phyloP scores from a whole-genome alignment of 2,113 vertebrate species.

The Rhagologus leucostigma region DNA sequence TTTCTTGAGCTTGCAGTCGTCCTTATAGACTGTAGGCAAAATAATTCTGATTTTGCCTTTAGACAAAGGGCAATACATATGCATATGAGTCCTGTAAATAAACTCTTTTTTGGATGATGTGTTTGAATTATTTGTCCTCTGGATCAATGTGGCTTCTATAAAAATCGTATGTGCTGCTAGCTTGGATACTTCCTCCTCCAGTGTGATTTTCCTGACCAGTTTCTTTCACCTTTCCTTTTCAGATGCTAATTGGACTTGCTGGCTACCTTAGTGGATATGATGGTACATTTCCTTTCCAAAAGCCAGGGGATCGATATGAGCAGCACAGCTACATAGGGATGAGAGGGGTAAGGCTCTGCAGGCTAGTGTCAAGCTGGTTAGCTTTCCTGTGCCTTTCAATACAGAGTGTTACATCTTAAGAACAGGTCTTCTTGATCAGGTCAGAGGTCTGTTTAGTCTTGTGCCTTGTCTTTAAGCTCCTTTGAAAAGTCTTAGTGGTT shows the following conservation, averaged over 20 bases:
- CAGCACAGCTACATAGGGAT: constrained; percentile 91
- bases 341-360: constrained; percentile 87
- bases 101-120: background rate
- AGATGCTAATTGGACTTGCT: constrained; percentile 97
- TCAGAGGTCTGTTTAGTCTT: background rate
- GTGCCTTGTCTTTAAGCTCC: background rate
- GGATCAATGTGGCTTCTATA: background rate
- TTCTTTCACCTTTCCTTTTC: background rate
- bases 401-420: background rate
- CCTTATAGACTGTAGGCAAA: background rate
- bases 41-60: background rate
- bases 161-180: background rate
- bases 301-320: constrained; percentile 94
- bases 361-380: background rate
- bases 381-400: background rate
- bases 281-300: constrained; percentile 92
- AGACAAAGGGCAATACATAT: background rate
- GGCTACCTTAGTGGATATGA: constrained; percentile 94
- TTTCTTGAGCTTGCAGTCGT: background rate
- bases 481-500: background rate
- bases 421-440: background rate
- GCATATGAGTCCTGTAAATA: background rate
- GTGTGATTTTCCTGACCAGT: background rate
- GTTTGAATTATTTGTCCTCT: background rate
- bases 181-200: background rate